Percentiles rank a stretch among this genome's conserved stretches.
These are phyloP conservation scores for Nomada hirtipes DNA, from an alignment of 2,888 invertebrate species.

Conservation along the genomic window DNA sequence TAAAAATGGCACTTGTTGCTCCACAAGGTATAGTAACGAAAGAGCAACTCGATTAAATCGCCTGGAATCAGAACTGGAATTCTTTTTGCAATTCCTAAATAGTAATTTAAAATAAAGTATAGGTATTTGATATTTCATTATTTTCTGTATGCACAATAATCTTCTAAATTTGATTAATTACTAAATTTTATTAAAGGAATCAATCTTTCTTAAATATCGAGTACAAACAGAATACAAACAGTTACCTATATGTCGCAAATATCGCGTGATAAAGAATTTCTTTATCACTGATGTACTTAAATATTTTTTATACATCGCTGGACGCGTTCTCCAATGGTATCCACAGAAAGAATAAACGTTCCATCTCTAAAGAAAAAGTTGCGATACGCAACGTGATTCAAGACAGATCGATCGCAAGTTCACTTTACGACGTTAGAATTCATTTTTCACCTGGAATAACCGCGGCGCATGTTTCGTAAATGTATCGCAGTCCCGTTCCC, in stretches of 20 bases:
- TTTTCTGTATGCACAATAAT: no score
- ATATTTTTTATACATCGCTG: neutral
- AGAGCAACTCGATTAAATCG: conserved; percentile 10
- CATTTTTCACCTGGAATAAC: conserved; percentile 24
- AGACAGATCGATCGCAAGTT: neutral
- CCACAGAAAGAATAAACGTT: neutral
- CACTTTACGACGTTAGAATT: neutral
- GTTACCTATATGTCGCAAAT: no score
- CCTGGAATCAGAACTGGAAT: neutral
- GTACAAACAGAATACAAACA: no score
- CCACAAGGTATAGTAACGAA: neutral
- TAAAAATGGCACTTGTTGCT: conserved; percentile 70
- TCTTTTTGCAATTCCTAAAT: neutral
- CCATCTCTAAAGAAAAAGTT: neutral
- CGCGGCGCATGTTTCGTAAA: conserved; percentile 35
- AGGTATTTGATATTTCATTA: no score
- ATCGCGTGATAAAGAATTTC: no score
- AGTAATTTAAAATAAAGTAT: no score
- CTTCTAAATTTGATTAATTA: no score
- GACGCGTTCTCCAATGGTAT: neutral
- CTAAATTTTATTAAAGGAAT: no score
- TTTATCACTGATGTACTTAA: no score
- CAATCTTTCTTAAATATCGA: no score
- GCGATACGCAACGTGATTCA: neutral
- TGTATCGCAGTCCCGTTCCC: conserved; percentile 26